A percentile compares a stretch with the other conserved stretches of the same genome.
Conservation (phyloP, 1,140 invertebrate species). For the Drosophila ohnishii region DNA sequence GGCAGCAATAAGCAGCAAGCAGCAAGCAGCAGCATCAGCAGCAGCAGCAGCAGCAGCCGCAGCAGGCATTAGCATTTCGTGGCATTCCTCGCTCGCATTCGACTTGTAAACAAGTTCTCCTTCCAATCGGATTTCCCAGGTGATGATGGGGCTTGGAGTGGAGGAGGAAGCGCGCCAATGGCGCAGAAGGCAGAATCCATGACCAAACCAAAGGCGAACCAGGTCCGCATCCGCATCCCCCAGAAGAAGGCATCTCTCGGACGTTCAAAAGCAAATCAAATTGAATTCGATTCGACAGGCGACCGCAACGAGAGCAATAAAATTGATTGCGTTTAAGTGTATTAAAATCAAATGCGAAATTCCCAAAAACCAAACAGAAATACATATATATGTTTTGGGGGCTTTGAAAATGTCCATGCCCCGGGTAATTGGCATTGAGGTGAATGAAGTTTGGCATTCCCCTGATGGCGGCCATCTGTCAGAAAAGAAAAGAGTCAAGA, state of each 20-base stretch:
- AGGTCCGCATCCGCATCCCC: conserved; percentile 20
- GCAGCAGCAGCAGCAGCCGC: neutral
- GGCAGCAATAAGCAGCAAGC: conserved; percentile 16
- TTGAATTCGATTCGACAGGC: conserved; percentile 75
- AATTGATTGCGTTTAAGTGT: conserved; percentile 79
- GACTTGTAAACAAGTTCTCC: conserved; percentile 67
- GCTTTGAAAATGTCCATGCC: conserved; percentile 62
- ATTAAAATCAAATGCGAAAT: conserved; percentile 75
- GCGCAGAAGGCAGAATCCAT: conserved; percentile 55
- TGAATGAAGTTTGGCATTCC: conserved; percentile 65
- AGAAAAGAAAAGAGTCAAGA: conserved; percentile 6
- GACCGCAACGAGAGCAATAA: conserved; percentile 77
- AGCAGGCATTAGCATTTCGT: conserved; percentile 47
- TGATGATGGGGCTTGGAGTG: conserved; percentile 11
- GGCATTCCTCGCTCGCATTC: conserved; percentile 65
- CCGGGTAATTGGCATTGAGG: conserved; percentile 56
- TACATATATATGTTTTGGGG: neutral
- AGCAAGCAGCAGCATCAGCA: neutral
- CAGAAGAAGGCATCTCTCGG: conserved; percentile 34
- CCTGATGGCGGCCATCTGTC: conserved; percentile 39
- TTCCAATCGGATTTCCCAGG: conserved; percentile 35
- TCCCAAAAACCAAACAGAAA: conserved; percentile 27
- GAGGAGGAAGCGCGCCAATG: conserved; percentile 43
- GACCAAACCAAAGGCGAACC: conserved; percentile 18
- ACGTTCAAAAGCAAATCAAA: conserved; percentile 75